These are phyloP conservation scores for Phyllotis vaccarum DNA, from an alignment of 2,797 vertebrate genomes.

Conservation along the genomic window DNA sequence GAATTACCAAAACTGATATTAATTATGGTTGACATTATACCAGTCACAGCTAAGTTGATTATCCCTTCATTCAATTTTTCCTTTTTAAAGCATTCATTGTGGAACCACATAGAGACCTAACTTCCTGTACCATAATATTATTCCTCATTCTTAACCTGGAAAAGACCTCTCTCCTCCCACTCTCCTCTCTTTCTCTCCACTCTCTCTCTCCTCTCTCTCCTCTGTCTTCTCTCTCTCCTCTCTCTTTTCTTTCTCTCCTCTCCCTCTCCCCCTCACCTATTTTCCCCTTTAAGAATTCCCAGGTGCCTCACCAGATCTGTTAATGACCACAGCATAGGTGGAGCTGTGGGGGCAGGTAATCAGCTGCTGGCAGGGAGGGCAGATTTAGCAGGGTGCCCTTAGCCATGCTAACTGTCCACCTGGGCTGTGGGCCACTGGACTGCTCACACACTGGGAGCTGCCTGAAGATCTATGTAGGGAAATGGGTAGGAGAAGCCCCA, in stretches of 20 bases:
- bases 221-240: too few species aligned
- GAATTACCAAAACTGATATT: not conserved
- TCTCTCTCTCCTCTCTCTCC: too few species aligned
- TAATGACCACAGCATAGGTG: not conserved
- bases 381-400: not conserved
- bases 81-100: not conserved
- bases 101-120: not conserved
- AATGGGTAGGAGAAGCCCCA: not conserved
- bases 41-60: not conserved
- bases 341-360: not conserved
- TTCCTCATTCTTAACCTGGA: not conserved
- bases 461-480: not conserved
- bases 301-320: not conserved
- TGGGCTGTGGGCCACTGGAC: not conserved
- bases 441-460: not conserved
- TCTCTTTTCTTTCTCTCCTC: too few species aligned
- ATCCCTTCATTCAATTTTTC: not conserved
- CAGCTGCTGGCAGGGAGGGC: not conserved
- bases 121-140: not conserved
- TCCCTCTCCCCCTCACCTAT: not conserved
- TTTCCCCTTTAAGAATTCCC: not conserved
- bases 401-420: not conserved
- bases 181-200: too few species aligned
- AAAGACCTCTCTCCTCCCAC: not conserved
- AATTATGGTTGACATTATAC: not conserved